Conservation (phyloP, 1,140 invertebrate species). For the Augochlora pura region DNA sequence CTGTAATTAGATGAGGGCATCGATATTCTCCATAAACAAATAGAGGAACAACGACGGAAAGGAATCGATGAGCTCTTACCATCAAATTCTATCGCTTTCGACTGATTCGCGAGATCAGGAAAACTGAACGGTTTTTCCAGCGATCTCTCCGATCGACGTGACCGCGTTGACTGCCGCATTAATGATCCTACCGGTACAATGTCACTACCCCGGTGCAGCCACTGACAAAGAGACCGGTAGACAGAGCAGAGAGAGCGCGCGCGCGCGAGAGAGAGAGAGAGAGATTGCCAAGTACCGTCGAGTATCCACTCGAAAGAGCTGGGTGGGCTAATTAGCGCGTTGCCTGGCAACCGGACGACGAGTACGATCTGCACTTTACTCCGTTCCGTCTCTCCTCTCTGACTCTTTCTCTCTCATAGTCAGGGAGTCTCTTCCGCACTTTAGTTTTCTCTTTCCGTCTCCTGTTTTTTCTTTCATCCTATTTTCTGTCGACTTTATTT, state of each 20-base stretch:
- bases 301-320: slow-evolving; percentile 80
- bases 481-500: no score
- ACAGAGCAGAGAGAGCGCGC: slow-evolving; percentile 48
- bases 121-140: background rate
- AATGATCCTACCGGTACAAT: slow-evolving; percentile 6
- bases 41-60: background rate
- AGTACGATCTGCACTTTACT: slow-evolving; percentile 76
- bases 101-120: background rate
- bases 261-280: slow-evolving; percentile 51
- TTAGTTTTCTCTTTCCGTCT: background rate
- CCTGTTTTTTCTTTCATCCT: slow-evolving; percentile 9
- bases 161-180: background rate
- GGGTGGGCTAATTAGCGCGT: slow-evolving; percentile 80
- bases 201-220: slow-evolving; percentile 3
- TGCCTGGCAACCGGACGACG: slow-evolving; percentile 77
- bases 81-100: background rate
- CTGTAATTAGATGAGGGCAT: slow-evolving; percentile 1
- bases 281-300: slow-evolving; percentile 60
- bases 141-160: background rate
- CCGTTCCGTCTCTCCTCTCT: slow-evolving; percentile 65
- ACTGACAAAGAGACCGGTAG: slow-evolving; percentile 35
- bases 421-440: slow-evolving; percentile 11
- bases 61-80: background rate
- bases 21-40: slow-evolving; percentile 3
- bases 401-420: slow-evolving; percentile 55